Conservation (phyloP, 1,140 invertebrate genomes). For the Anastatus disparis region DNA sequence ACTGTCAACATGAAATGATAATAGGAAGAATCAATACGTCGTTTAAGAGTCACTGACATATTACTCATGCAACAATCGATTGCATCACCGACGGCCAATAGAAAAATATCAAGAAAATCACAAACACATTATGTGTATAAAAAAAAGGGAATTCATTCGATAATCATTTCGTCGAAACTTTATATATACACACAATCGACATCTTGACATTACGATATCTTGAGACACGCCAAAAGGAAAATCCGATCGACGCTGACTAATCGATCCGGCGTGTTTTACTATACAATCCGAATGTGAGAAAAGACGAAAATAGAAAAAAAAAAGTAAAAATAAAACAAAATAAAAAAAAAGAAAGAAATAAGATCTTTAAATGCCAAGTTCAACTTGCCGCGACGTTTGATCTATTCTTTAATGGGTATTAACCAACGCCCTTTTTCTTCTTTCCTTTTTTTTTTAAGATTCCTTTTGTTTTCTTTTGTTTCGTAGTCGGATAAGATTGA, state of each 20-base stretch:
- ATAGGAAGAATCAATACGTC: too few relatives aligned
- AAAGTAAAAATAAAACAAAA: too few relatives aligned
- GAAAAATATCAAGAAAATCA: background rate
- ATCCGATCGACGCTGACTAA: conserved; percentile 8
- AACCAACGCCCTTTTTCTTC: background rate
- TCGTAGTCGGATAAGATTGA: background rate
- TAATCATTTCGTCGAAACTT: too few relatives aligned
- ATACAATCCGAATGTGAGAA: too few relatives aligned
- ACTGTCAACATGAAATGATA: too few relatives aligned
- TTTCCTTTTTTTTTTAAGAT: background rate
- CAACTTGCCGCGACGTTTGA: conserved; percentile 9
- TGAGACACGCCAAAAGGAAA: too few relatives aligned
- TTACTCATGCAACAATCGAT: background rate
- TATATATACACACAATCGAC: too few relatives aligned
- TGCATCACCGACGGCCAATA: background rate
- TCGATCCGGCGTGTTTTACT: background rate
- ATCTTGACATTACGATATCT: too few relatives aligned
- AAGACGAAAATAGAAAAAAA: conserved; percentile 1
- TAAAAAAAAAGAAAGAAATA: background rate
- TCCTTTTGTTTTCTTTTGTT: background rate
- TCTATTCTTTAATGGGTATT: background rate
- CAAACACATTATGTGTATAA: too few relatives aligned
- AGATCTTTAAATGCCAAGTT: conserved; percentile 9
- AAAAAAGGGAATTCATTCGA: too few relatives aligned
- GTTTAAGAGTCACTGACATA: background rate